These are phyloP conservation scores for Pelochelys cantorii DNA, from an alignment of 2,797 vertebrate species.

Conservation along the genomic window DNA sequence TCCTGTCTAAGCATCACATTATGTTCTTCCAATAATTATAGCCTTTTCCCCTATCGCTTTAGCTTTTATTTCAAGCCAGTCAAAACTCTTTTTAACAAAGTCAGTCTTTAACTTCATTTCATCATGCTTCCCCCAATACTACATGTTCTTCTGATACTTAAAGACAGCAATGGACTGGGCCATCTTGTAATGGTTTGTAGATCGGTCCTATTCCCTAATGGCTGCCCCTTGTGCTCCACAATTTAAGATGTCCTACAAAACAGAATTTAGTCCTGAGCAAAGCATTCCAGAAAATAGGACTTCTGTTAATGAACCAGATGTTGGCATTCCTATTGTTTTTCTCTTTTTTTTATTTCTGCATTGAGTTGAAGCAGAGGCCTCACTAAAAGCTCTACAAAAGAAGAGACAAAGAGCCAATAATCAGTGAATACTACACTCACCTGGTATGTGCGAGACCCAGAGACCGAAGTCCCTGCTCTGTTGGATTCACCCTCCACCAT, in stretches of 20 bases:
- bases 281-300: no score
- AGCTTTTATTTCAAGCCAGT: constrained; percentile 67
- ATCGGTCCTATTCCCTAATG: neutral
- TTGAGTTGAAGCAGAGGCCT: neutral
- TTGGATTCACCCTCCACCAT: no score
- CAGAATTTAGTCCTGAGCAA: neutral
- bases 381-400: neutral
- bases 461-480: no score
- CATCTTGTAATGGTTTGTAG: neutral
- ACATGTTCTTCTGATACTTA: neutral
- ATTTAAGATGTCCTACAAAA: neutral
- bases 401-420: neutral
- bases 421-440: no score
- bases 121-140: neutral
- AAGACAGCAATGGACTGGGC: neutral
- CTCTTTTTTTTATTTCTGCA: neutral
- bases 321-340: no score
- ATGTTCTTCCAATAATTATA: constrained; percentile 77
- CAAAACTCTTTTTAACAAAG: constrained; percentile 55
- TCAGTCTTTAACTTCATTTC: constrained; percentile 46
- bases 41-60: constrained; percentile 60
- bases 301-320: neutral
- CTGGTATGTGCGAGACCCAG: no score
- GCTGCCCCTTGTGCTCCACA: accelerated
- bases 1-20: constrained; percentile 75